Evolutionary conservation across 2,888 invertebrate genomes (phyloP), one percentile per base, ranked within the genome.

Genomic region (Rhingia campestris): DNA sequence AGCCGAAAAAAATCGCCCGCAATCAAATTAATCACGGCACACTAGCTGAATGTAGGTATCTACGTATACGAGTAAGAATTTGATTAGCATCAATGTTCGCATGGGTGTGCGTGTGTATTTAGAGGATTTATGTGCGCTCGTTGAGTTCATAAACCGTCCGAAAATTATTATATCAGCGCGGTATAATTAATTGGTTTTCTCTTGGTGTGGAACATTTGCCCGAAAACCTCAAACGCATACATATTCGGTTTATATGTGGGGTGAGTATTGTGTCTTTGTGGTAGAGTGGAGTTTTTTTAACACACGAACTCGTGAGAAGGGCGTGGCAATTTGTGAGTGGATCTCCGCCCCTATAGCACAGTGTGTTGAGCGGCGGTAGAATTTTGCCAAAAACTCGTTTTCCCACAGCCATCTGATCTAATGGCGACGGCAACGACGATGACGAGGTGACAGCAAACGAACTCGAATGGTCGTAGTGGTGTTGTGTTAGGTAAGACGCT

Each of bases 141-240:
- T 74, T 45, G 67, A 59, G 66, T 75, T 67, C 67, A 75, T 75
- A 75, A 69, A 69, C 76, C 69, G 59, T 14, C 54, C 63, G 54
- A 76, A 69, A 76, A 69, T 67, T 53, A 66, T 75, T 67, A 75
- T 33, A 54, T 76, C 69, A 67, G 61, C 76, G 22, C 22, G 22
- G 22, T 69, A 63, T 69, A 76, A 67, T 67, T 76, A 76, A 76
- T 76, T 76, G 76, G 59, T 76, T 69, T 61, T 76, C 59, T 4
- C 56, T 76, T 76, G 7, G 61, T 53, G 69, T 59, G 67, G 61
- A 69, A 69, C 69, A 54, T 76, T 53, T 7, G 69, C 6, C 45
- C 35, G 22, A 49, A 59, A 72, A 41, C 66, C 9, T 3, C 7
- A 37, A 37, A 39, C 9, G 22, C 47, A 30, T 4, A 6, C n/a